Conservation (phyloP, 1,140 invertebrate species). For the Mactra quadrangularis region DNA sequence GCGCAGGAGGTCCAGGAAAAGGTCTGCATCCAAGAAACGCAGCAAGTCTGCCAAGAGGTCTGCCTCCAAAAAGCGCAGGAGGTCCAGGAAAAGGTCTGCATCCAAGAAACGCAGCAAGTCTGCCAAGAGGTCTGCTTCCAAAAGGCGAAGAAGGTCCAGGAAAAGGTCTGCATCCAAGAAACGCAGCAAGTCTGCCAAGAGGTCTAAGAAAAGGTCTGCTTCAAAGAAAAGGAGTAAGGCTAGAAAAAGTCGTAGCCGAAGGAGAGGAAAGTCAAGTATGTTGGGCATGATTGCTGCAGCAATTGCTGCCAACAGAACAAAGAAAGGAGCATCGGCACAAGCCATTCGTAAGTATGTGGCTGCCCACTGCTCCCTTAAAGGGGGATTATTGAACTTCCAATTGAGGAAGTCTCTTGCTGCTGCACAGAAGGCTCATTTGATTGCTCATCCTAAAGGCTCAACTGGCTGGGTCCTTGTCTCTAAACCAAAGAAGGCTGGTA, state of each 20-base stretch:
- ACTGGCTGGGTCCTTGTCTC: background rate
- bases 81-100: background rate
- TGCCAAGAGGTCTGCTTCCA: constrained; percentile 15
- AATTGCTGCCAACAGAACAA: constrained; percentile 19
- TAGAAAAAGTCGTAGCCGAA: background rate
- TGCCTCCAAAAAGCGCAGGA: background rate
- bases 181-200: background rate
- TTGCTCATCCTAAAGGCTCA: constrained; percentile 37
- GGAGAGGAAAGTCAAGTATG: background rate
- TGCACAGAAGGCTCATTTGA: background rate
- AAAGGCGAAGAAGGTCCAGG: constrained; percentile 1
- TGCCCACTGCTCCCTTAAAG: constrained; percentile 22
- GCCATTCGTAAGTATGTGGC: constrained; percentile 50
- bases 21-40: constrained; percentile 16
- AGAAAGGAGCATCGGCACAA: constrained; percentile 27
- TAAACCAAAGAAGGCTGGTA: background rate
- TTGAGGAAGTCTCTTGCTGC: constrained; percentile 20
- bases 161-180: background rate
- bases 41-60: background rate
- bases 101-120: too few species aligned
- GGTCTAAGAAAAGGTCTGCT: constrained; percentile 22
- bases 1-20: constrained; percentile 32
- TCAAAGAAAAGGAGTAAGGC: too few species aligned
- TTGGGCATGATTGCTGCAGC: too few species aligned
- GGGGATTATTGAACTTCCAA: constrained; percentile 31